Percentiles rank a stretch among this genome's conserved stretches.
These are phyloP conservation scores for Ptilorrhoa leucosticta DNA, from an alignment of 2,113 vertebrate genomes.

Conservation along the genomic window DNA sequence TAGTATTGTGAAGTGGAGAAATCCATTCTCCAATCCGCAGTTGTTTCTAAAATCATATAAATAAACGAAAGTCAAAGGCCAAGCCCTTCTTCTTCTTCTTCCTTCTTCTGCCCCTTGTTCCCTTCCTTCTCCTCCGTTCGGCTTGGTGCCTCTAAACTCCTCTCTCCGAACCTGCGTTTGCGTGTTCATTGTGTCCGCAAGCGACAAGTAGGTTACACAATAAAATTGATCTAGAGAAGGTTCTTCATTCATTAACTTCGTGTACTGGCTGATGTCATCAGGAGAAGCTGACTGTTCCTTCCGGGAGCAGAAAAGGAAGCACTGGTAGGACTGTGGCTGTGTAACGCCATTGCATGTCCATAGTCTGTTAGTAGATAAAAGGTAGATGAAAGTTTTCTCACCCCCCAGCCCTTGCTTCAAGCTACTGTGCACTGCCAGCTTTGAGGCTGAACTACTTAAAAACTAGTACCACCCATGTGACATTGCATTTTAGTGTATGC, in stretches of 20 bases:
- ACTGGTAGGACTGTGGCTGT: background rate
- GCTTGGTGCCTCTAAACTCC: too few relatives aligned
- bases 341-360: background rate
- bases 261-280: background rate
- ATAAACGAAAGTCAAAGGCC: too few relatives aligned
- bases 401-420: background rate
- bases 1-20: too few relatives aligned
- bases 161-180: too few relatives aligned
- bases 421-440: background rate
- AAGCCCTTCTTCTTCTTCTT: too few relatives aligned
- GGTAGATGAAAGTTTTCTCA: background rate
- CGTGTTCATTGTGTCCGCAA: too few relatives aligned
- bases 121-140: too few relatives aligned
- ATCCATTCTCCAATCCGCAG: too few relatives aligned
- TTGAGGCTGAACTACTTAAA: background rate
- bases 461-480: background rate
- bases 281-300: background rate
- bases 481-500: background rate
- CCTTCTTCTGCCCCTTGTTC: too few relatives aligned
- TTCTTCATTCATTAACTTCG: background rate
- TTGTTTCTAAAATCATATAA: too few relatives aligned
- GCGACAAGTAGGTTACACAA: background rate
- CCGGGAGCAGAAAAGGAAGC: background rate
- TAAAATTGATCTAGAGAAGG: background rate
- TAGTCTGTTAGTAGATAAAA: background rate